Evolutionary conservation across 2,113 vertebrate genomes (phyloP).

Genomic region (Pachypanchax playfairii): DNA sequence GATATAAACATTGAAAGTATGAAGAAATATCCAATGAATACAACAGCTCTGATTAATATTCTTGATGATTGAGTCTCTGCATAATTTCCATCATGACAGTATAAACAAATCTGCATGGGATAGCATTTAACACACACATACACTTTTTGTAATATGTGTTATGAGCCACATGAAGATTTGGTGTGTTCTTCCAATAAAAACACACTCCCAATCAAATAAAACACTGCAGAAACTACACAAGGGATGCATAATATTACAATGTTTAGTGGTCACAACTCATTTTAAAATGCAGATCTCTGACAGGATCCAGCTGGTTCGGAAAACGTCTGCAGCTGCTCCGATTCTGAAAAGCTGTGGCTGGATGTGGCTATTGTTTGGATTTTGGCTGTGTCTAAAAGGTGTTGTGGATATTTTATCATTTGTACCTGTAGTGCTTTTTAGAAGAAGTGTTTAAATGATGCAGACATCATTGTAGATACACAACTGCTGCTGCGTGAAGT

Average conservation of each 20-base stretch:
- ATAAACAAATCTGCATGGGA: background rate
- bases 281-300: background rate
- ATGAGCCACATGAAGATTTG: background rate
- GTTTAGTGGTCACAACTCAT: background rate
- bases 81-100: background rate
- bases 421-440: background rate
- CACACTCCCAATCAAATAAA: background rate
- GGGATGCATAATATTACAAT: background rate
- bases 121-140: background rate
- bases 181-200: background rate
- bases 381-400: background rate
- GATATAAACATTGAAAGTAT: background rate
- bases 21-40: background rate
- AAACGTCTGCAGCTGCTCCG: background rate
- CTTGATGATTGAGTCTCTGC: background rate
- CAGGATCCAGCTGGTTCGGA: background rate
- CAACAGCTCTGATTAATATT: background rate
- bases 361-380: background rate
- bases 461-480: background rate
- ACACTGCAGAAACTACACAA: background rate
- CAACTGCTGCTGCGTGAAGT: background rate
- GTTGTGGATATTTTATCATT: background rate
- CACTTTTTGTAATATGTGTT: background rate
- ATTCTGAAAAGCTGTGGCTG: constrained; percentile 1
- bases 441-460: background rate